A percentile compares a stretch with the other conserved stretches of the same genome.
These are phyloP conservation scores for Coracopsis vasa DNA, from an alignment of 2,113 vertebrate genomes.

Conservation along the genomic window DNA sequence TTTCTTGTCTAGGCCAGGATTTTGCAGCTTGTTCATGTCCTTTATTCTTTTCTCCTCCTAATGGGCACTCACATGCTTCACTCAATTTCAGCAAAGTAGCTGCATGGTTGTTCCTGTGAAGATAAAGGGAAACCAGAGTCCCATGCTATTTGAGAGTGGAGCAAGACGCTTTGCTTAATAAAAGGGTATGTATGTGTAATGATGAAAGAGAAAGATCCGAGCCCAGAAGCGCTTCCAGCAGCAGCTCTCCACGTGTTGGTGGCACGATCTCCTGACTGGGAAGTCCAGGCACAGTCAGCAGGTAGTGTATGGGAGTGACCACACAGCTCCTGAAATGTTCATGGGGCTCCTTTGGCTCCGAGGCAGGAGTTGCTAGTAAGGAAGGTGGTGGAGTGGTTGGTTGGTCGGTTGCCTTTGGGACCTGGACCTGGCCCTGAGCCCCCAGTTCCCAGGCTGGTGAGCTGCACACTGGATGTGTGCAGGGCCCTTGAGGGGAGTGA, in stretches of 20 bases:
- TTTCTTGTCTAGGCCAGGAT: background rate
- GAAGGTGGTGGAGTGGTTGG: background rate
- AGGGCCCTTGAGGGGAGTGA: fast-evolving
- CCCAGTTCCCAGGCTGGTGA: background rate
- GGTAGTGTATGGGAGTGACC: background rate
- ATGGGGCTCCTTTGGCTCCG: fast-evolving
- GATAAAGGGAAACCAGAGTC: background rate
- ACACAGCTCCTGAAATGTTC: fast-evolving
- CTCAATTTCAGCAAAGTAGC: background rate
- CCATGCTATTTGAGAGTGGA: background rate
- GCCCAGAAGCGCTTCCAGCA: background rate
- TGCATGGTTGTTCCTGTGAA: background rate
- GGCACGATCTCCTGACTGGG: background rate
- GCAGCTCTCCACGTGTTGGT: background rate
- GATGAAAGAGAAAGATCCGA: background rate
- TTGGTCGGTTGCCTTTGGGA: background rate
- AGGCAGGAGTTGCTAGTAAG: background rate
- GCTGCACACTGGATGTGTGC: background rate
- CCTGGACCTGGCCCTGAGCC: background rate
- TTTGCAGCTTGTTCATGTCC: background rate
- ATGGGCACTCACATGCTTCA: background rate
- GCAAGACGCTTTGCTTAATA: background rate
- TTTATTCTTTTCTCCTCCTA: background rate
- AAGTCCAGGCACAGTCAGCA: background rate
- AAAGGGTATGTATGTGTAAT: background rate